A percentile compares a stretch with the other conserved stretches of the same genome.
Evolutionary conservation across 2,888 invertebrate species (phyloP).

Genomic region (Drosophila atripex): DNA sequence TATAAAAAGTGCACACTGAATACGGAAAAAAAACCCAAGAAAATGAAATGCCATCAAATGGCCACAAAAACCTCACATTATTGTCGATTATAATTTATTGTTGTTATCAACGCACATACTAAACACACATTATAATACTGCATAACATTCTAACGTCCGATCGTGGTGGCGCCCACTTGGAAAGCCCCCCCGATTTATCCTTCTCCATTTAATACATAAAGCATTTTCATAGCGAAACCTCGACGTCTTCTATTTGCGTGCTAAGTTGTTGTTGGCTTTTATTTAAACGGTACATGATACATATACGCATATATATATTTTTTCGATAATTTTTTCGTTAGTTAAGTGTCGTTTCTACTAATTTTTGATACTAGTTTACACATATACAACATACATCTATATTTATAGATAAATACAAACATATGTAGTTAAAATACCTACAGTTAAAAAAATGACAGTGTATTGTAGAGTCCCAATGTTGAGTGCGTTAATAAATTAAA

Average conservation of each 20-base stretch:
- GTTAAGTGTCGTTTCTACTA: constrained; percentile 75
- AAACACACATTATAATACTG: constrained; percentile 11
- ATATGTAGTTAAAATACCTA: constrained; percentile 43
- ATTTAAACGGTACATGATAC: constrained; percentile 47
- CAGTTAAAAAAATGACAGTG: constrained; percentile 63
- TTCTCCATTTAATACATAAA: constrained; percentile 28
- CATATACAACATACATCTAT: constrained; percentile 54
- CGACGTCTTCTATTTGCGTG: constrained; percentile 63
- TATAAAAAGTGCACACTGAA: constrained; percentile 43
- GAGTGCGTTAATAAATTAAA: constrained; percentile 77
- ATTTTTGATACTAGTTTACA: constrained; percentile 78
- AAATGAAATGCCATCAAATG: constrained; percentile 66
- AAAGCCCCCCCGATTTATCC: constrained; percentile 24
- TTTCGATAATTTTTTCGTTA: constrained; percentile 69
- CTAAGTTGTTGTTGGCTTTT: constrained; percentile 73
- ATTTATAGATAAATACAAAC: constrained; percentile 48
- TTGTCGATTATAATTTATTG: constrained; percentile 75
- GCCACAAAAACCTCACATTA: constrained; percentile 54
- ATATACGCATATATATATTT: constrained; percentile 49
- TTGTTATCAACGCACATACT: constrained; percentile 60
- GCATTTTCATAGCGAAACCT: constrained; percentile 48
- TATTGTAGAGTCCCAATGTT: constrained; percentile 71
- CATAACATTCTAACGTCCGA: constrained; percentile 35
- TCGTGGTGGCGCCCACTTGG: constrained; percentile 2
- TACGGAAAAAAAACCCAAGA: constrained; percentile 19